These are phyloP conservation scores for Campylorhamphus procurvoides DNA, from an alignment of 2,113 vertebrate genomes.

Conservation along the genomic window DNA sequence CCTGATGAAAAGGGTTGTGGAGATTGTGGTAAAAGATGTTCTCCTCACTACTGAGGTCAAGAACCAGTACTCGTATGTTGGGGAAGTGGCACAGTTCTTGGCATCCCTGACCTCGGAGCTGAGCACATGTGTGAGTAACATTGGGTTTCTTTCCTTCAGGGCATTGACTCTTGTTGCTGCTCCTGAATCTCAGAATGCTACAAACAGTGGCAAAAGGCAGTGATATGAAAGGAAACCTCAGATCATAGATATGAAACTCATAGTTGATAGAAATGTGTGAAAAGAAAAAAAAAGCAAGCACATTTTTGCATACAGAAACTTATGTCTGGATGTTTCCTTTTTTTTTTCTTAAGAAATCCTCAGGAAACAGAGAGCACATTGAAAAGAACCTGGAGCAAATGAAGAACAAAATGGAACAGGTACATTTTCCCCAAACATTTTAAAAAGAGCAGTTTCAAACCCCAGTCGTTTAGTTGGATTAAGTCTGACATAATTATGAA, in stretches of 20 bases:
- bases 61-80: slow-evolving; percentile 27
- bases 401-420: slow-evolving; percentile 73
- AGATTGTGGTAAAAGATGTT: slow-evolving; percentile 70
- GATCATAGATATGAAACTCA: neutral
- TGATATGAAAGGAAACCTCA: slow-evolving; percentile 45
- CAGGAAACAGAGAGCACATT: slow-evolving; percentile 33
- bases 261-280: neutral
- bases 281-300: neutral
- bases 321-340: neutral
- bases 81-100: slow-evolving; percentile 72
- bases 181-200: neutral
- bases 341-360: slow-evolving; percentile 45
- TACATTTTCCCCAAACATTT: neutral
- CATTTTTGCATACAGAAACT: neutral
- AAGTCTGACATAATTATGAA: neutral
- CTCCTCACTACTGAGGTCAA: slow-evolving; percentile 38
- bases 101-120: slow-evolving; percentile 60
- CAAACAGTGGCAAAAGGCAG: neutral
- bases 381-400: slow-evolving; percentile 69
- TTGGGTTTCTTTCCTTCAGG: neutral
- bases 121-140: slow-evolving; percentile 69
- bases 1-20: slow-evolving; percentile 75
- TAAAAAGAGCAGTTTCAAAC: neutral
- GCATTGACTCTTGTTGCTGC: neutral
- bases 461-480: neutral